Conservation (phyloP, 2,888 invertebrate genomes). For the Mongoloraphidia duomilia region DNA sequence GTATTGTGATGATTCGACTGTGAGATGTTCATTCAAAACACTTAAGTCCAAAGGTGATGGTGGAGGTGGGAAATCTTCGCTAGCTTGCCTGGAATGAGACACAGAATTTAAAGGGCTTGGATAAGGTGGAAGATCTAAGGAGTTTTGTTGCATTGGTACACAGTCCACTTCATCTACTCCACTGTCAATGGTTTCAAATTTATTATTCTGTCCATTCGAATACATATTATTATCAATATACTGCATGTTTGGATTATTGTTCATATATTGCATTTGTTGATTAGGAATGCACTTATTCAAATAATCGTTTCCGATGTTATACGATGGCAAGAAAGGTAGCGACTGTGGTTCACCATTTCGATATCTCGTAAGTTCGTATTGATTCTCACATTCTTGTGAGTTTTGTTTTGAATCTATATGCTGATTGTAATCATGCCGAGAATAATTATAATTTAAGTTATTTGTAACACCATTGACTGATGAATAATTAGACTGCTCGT, state of each 20-base stretch:
- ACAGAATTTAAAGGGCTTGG: slow-evolving; percentile 64
- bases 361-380: too few species aligned
- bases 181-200: slow-evolving; percentile 49
- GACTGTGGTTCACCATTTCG: slow-evolving; percentile 38
- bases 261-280: slow-evolving; percentile 7
- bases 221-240: slow-evolving; percentile 36
- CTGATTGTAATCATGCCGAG: too few species aligned
- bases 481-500: too few species aligned
- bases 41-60: slow-evolving; percentile 62
- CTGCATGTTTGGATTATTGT: slow-evolving; percentile 23
- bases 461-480: too few species aligned
- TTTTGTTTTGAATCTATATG: too few species aligned
- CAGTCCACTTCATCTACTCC: slow-evolving; percentile 51
- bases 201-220: slow-evolving; percentile 75
- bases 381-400: too few species aligned
- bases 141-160: slow-evolving; percentile 32
- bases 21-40: slow-evolving; percentile 42
- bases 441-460: too few species aligned
- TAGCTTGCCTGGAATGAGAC: slow-evolving; percentile 70
- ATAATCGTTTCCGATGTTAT: slow-evolving; percentile 26
- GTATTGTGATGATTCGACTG: slow-evolving; percentile 14
- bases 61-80: slow-evolving; percentile 84
- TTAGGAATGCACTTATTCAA: slow-evolving; percentile 2
- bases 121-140: slow-evolving; percentile 59
- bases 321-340: slow-evolving; percentile 43